These are phyloP conservation scores for Cassiopea andromeda DNA, from an alignment of 30 jellyfish, hydroid and myxozoan genomes.

Conservation along the genomic window DNA sequence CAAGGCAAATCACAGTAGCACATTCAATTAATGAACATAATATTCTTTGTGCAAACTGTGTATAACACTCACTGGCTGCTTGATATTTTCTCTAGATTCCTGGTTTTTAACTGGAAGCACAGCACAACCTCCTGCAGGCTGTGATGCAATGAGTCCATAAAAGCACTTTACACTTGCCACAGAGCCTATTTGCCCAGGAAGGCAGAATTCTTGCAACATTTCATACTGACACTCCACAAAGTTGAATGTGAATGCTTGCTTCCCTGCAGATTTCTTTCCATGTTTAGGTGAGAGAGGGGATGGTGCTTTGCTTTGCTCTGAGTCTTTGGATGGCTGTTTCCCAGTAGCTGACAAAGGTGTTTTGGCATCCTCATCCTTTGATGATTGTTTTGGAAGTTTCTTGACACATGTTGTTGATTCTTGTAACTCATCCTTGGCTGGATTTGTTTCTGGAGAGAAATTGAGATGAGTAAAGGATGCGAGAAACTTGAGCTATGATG, in stretches of 20 bases:
- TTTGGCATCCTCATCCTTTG: constrained; percentile 32
- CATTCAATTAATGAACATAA: neutral
- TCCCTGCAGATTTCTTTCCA: constrained; percentile 3
- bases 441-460: constrained; percentile 8
- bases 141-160: constrained; percentile 88
- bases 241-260: constrained; percentile 3
- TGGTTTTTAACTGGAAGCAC: constrained; percentile 67
- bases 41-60: neutral
- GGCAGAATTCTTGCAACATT: constrained; percentile 41
- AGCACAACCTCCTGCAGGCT: constrained; percentile 94
- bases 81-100: constrained; percentile 2
- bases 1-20: too few species aligned
- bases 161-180: constrained; percentile 55
- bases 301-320: constrained; percentile 38
- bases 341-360: constrained; percentile 11
- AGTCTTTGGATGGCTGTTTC: constrained; percentile 71
- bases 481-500: too few species aligned
- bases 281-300: constrained; percentile 50
- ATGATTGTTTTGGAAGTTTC: constrained; percentile 16
- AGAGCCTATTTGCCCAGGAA: constrained; percentile 89
- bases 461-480: too few species aligned
- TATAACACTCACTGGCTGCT: neutral
- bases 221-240: constrained; percentile 16
- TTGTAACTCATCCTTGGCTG: constrained; percentile 28
- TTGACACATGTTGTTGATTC: neutral